Evolutionary conservation across 2,797 vertebrate species (phyloP).

Genomic region (Odontamblyopus rebecca): DNA sequence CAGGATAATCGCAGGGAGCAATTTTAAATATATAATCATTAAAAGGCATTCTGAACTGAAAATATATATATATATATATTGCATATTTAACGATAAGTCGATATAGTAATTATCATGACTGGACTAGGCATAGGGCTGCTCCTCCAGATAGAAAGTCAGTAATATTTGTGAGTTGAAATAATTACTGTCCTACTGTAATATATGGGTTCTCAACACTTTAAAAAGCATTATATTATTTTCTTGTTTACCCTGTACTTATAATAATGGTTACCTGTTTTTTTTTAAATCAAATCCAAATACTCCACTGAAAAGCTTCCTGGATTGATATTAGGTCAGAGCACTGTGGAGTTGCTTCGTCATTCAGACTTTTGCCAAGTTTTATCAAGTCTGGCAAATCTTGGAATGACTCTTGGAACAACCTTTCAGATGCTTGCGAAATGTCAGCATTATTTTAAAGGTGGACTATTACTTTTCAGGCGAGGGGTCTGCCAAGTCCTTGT

Average conservation of each 20-base stretch:
- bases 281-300: background rate
- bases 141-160: constrained; percentile 1
- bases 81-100: too few species aligned
- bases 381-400: background rate
- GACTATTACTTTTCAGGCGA: background rate
- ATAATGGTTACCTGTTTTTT: background rate
- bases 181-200: background rate
- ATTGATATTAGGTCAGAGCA: background rate
- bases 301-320: background rate
- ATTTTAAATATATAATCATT: too few species aligned
- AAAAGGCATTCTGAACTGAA: too few species aligned
- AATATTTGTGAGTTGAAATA: background rate
- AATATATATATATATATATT: too few species aligned
- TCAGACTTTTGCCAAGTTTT: background rate
- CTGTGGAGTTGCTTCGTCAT: background rate
- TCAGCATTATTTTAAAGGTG: background rate
- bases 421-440: background rate
- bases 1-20: too few species aligned
- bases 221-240: too few species aligned
- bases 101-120: too few species aligned
- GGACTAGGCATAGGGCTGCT: background rate
- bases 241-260: background rate
- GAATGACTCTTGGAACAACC: background rate
- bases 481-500: background rate
- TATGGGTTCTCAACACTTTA: too few species aligned